A percentile compares a stretch with the other conserved stretches of the same genome.
Evolutionary conservation across 1,140 invertebrate genomes (phyloP).

Genomic region (Diploscapter pachys): DNA sequence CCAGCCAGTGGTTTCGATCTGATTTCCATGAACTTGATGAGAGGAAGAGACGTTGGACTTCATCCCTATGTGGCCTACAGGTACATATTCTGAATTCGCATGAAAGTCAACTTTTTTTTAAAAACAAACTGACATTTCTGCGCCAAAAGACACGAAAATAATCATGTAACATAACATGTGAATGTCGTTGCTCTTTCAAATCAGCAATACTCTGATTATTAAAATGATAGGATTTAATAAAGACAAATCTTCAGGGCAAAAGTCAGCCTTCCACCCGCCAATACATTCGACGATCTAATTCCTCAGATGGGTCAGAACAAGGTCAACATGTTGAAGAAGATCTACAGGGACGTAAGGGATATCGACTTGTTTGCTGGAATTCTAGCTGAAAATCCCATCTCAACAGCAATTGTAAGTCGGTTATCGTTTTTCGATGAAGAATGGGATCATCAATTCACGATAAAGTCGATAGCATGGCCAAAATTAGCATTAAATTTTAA

Average conservation of each 20-base stretch:
- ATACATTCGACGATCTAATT: slow-evolving; percentile 42
- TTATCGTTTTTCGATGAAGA: no score
- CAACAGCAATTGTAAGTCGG: slow-evolving; percentile 8
- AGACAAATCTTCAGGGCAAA: slow-evolving; percentile 14
- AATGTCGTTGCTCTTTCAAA: no score
- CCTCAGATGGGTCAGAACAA: slow-evolving; percentile 11
- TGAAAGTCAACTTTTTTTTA: neutral
- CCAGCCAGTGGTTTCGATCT: slow-evolving; percentile 69
- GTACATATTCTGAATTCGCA: no score
- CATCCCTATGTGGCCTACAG: slow-evolving; percentile 67
- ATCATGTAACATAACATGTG: no score
- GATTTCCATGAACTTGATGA: slow-evolving; percentile 77
- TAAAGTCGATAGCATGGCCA: no score
- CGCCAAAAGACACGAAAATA: no score
- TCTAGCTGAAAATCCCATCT: slow-evolving; percentile 65
- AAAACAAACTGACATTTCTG: no score
- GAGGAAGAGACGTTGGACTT: slow-evolving; percentile 82
- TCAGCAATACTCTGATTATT: no score
- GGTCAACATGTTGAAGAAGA: slow-evolving; percentile 20
- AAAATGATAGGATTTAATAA: no score
- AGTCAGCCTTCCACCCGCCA: slow-evolving; percentile 21
- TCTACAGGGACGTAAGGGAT: slow-evolving; percentile 69
- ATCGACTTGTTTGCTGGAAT: slow-evolving; percentile 86
- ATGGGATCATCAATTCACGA: no score
- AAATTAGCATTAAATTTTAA: no score